Percentiles rank a stretch among this genome's conserved stretches.
Evolutionary conservation across 2,797 vertebrate genomes (phyloP).

Genomic region (Arnoldichthys spilopterus): DNA sequence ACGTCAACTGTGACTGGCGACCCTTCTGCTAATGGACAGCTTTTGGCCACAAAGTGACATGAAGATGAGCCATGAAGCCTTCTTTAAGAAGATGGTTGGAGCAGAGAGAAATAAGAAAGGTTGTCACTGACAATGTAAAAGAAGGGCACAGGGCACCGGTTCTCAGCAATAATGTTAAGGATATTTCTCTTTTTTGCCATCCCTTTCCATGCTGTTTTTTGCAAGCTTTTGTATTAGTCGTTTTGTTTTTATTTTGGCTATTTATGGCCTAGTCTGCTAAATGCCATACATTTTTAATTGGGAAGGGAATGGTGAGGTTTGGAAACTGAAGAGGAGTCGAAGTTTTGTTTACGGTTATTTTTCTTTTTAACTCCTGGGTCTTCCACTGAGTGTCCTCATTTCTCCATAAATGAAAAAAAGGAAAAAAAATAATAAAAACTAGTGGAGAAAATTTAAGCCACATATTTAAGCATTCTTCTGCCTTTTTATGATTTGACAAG

Average conservation of each 20-base stretch:
- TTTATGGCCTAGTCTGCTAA: conserved; percentile 69
- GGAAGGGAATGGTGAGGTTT: conserved; percentile 72
- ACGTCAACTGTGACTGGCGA: conserved; percentile 76
- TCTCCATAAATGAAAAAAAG: conserved; percentile 69
- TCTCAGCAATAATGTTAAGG: conserved; percentile 78
- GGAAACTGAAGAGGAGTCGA: conserved; percentile 63
- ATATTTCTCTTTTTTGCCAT: conserved; percentile 52
- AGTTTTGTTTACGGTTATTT: conserved; percentile 71
- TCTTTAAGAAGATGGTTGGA: conserved; percentile 40
- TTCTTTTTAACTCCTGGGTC: conserved; percentile 59
- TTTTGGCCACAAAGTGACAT: conserved; percentile 27
- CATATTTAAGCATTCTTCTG: conserved; percentile 66
- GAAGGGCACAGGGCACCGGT: conserved; percentile 65
- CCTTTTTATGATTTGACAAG: conserved; percentile 63
- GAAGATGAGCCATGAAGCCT: conserved; percentile 34
- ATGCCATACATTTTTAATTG: conserved; percentile 77
- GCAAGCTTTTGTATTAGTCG: conserved; percentile 53
- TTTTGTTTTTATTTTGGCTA: conserved; percentile 57
- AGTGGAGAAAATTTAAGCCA: conserved; percentile 49
- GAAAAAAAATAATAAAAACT: conserved; percentile 48
- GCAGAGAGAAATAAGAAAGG: conserved; percentile 7
- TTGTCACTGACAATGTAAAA: conserved; percentile 41
- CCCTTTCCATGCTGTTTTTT: conserved; percentile 52
- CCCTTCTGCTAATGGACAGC: conserved; percentile 52
- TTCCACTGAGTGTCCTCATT: conserved; percentile 67